Conservation (phyloP, 2,113 vertebrate species). For the Eudyptes chrysolophus region DNA sequence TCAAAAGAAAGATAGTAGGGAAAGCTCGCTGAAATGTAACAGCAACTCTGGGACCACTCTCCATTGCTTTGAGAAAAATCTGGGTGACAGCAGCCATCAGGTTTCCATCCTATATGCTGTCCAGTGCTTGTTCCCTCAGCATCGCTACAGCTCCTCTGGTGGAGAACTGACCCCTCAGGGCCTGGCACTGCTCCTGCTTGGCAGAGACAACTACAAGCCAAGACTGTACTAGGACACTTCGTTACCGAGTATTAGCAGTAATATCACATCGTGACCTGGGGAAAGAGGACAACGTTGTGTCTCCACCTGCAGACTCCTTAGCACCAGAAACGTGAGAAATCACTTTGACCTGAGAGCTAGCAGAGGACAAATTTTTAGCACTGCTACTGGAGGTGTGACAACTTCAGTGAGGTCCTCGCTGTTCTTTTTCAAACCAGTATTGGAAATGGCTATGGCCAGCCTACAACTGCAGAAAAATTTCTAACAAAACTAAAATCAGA, state of each 20-base stretch:
- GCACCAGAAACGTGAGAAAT: neutral
- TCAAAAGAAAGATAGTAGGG: neutral
- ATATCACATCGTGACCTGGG: neutral
- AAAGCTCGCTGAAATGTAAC: neutral
- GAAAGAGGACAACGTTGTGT: rapidly evolving
- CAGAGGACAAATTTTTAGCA: neutral
- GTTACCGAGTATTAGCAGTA: neutral
- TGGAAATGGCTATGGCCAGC: neutral
- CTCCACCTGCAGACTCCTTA: neutral
- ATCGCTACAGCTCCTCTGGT: neutral
- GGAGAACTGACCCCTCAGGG: neutral
- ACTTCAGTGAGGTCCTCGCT: neutral
- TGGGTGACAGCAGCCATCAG: neutral
- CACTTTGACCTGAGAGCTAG: neutral
- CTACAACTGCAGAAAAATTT: neutral
- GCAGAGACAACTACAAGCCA: neutral
- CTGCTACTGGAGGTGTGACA: neutral
- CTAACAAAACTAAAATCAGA: neutral
- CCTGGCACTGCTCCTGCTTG: rapidly evolving
- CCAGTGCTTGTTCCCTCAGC: neutral
- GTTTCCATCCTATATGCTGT: neutral
- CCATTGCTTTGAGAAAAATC: neutral
- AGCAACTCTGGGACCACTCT: neutral
- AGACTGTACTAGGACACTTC: neutral
- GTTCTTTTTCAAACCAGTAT: neutral